Base-by-base conservation (phyloP, 2,113 vertebrate species). In the Pica pica region DNA sequence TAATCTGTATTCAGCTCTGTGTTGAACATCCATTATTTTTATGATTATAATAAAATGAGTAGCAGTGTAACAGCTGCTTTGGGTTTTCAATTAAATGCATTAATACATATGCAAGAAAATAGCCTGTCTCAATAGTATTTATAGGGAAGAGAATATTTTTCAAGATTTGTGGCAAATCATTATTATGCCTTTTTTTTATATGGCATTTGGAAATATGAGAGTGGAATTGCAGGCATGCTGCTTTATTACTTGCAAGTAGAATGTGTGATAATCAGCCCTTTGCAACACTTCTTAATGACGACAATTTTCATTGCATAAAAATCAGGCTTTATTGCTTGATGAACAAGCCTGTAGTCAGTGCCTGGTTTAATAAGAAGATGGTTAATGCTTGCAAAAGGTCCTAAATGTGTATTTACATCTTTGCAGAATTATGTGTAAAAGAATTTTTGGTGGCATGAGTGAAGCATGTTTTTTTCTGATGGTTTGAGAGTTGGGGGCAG, bases 11-110 rank as follows among this genome's bases (percentile, higher is more conserved):
- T 94, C 88, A 95, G 84, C 65, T 91, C 61, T 82, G 57, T 89
- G 73, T 80, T 64, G 74, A 95, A 68, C 80, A 92, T 96, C 87
- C 49, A 71, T 97, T 94, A 90, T 93, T 94, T 96, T 95, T 96
- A 96, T 92, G 87, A 74, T 73, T 74, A 16, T 87, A 94, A 92
- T 96, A 92, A 95, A 94, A 60, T 69, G 86, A 92, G 76, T 76
- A 95, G 52, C 69, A 61, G 46, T 50, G n/a, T 81, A 95, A 93
- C 77, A 84, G 86, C 92, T 93, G 83, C 86, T 71, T 70, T 95
- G 88, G 60, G 92, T 94, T 95, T 96, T 96, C 94, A 96, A 94
- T 96, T 96, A 96, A 96, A 92, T 82, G 68, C 64, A 76, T 79
- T 95, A 94, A 89, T 93, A 64, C 76, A 42, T 75, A 86, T 56